Evolutionary conservation across 1,140 invertebrate genomes (phyloP).

Genomic region (Papilio polyxenes): DNA sequence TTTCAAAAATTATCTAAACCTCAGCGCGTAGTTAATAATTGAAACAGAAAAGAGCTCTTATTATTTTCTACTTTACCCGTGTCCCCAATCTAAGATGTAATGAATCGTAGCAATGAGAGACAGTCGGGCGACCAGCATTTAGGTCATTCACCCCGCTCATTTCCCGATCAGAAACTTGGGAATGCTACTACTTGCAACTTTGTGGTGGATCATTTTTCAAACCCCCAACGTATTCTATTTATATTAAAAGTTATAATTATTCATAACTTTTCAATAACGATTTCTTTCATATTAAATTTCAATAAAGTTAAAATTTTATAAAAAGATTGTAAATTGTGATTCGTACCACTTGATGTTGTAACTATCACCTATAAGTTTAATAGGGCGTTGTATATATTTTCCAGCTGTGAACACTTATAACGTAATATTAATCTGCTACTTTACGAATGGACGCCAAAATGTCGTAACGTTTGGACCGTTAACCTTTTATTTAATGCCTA

Average conservation of each 20-base stretch:
- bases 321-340: not conserved
- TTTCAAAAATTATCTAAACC: not conserved
- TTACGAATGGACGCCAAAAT: slow-evolving; percentile 38
- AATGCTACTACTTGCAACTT: slow-evolving; percentile 40
- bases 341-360: slow-evolving; percentile 3
- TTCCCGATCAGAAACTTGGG: slow-evolving; percentile 53
- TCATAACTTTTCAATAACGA: not conserved
- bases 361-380: slow-evolving; percentile 27
- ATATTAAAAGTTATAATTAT: not conserved
- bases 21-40: not conserved
- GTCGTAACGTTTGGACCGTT: slow-evolving; percentile 45
- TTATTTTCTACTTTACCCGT: slow-evolving; percentile 42
- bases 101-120: slow-evolving; percentile 63
- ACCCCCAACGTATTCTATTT: not conserved
- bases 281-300: not conserved
- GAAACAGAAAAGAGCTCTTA: not conserved
- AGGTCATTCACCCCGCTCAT: slow-evolving; percentile 51
- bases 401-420: slow-evolving; percentile 4
- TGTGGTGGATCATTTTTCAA: slow-evolving; percentile 35
- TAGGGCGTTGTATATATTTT: slow-evolving; percentile 22
- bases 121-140: slow-evolving; percentile 48
- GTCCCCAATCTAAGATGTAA: slow-evolving; percentile 58
- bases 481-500: slow-evolving; percentile 46
- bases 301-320: not conserved
- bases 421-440: slow-evolving; percentile 15